Evolutionary conservation across 2,888 invertebrate species (phyloP).

Genomic region (Agrenia bidenticulata): DNA sequence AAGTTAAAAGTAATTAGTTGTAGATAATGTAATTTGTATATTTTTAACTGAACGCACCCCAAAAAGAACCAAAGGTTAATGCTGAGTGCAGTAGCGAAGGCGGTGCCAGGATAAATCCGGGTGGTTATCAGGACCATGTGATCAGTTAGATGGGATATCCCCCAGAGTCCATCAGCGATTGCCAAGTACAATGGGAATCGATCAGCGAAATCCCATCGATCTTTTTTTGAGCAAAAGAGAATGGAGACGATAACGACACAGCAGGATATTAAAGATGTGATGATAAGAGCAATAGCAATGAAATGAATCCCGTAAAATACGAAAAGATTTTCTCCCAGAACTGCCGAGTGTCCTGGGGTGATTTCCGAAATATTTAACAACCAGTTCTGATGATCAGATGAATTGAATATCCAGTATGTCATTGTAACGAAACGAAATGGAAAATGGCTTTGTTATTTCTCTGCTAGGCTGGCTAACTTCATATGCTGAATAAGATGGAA

Average conservation of each 20-base stretch:
- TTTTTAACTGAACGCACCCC: constrained; percentile 19
- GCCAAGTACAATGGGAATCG: constrained; percentile 36
- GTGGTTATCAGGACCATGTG: constrained; percentile 22
- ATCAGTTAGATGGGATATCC: constrained; percentile 32
- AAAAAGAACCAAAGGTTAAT: constrained; percentile 33
- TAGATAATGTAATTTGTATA: neutral
- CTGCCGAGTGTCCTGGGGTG: constrained; percentile 15
- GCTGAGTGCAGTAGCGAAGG: neutral
- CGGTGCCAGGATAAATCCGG: neutral
- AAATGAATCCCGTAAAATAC: constrained; percentile 28
- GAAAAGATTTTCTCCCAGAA: constrained; percentile 23
- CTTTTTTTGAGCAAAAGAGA: neutral
- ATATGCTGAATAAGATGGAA: too few species aligned
- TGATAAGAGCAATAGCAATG: constrained; percentile 21
- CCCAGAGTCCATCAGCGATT: constrained; percentile 28
- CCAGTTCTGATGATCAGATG: constrained; percentile 16
- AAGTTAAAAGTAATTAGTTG: too few species aligned
- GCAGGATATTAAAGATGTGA: constrained; percentile 17
- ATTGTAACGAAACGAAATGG: too few species aligned
- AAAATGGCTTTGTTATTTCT: too few species aligned
- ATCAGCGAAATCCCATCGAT: constrained; percentile 23
- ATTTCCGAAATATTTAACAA: constrained; percentile 21
- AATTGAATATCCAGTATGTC: too few species aligned
- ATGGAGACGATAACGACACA: constrained; percentile 17
- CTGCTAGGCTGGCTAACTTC: too few species aligned